Percentiles rank a stretch among this genome's conserved stretches.
Evolutionary conservation across 2,888 invertebrate species (phyloP).

Genomic region (Ctenicera cuprea): DNA sequence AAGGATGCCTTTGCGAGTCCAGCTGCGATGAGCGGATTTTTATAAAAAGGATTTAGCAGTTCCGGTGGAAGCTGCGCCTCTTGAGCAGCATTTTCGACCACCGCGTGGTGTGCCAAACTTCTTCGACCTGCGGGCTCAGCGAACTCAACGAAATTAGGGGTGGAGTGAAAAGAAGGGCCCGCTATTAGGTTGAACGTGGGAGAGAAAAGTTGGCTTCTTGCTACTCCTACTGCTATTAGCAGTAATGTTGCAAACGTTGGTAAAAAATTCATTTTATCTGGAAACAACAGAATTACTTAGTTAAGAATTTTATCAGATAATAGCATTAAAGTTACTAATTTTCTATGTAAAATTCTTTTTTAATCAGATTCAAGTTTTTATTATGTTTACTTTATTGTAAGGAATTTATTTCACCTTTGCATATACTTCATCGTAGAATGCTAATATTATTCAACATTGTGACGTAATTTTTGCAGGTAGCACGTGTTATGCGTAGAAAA

Average conservation of each 20-base stretch:
- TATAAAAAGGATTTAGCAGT: constrained; percentile 83
- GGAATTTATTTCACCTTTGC: no score
- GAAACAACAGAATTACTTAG: constrained; percentile 13
- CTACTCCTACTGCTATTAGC: constrained; percentile 29
- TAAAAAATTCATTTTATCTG: constrained; percentile 32
- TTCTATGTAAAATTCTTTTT: no score
- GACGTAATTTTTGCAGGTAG: neutral
- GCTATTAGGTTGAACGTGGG: constrained; percentile 42
- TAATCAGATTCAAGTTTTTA: no score
- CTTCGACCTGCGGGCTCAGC: constrained; percentile 50
- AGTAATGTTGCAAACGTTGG: constrained; percentile 23
- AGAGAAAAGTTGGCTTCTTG: constrained; percentile 45
- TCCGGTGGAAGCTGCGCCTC: constrained; percentile 84
- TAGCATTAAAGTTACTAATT: no score
- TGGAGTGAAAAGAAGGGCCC: constrained; percentile 15
- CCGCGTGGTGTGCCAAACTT: constrained; percentile 80
- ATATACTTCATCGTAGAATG: no score
- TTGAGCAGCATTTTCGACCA: constrained; percentile 81
- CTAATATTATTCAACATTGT: no score
- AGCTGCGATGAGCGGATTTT: constrained; percentile 83
- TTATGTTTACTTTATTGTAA: no score
- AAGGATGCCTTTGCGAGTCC: constrained; percentile 87
- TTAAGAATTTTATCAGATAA: constrained; percentile 3
- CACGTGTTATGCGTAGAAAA: neutral
- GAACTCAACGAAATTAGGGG: constrained; percentile 21